Evolutionary conservation across 2,888 invertebrate genomes (phyloP), one percentile per base, ranked within the genome.

Genomic region (Tachystola acroxantha): DNA sequence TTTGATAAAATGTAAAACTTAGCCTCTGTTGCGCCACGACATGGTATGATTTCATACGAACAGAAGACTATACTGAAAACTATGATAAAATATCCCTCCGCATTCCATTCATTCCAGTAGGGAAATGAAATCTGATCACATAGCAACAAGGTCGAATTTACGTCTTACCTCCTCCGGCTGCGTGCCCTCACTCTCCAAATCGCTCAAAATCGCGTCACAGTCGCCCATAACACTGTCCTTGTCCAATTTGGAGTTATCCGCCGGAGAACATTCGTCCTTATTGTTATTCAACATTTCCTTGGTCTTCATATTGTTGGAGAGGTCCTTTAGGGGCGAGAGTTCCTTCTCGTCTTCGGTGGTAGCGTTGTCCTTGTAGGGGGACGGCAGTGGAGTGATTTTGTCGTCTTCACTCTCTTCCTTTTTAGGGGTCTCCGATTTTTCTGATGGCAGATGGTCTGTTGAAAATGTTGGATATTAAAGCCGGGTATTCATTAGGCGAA

Each of bases 161-260:
- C n/a, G n/a, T n/a, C 62, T 64, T 52, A 92, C 92, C 88, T 95
- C 96, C 61, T 95, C 95, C 0, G 94, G 94, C 50, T 94, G 94
- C 0, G 94, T 95, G 0, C 94, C 94, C 56, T 96, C 95, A 60
- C 95, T 96, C 66, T 96, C 96, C 62, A 94, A 91, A 58, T 94
- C 95, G 43, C 94, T 94, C 60, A 94, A 88, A n/a, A 65, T 27
- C 12, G 27, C 72, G 3, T 75, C 80, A 27, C 27, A 27, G 36
- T 92, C 91, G 0, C 92, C 92, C 53, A 91, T 88, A 1, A 90
- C 84, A 45, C 91, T 90, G 39, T 92, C 91, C 63, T 91, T 90
- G 37, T 90, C 90, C 2, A 75, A 47, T 45, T 88, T 85, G 2
- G 53, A 64, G 22, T 76, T 75, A 25, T 89, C 87, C 0, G 75